phyloP scores from a whole-genome alignment of 2,888 invertebrate species.

The Ennomos erosarius region DNA sequence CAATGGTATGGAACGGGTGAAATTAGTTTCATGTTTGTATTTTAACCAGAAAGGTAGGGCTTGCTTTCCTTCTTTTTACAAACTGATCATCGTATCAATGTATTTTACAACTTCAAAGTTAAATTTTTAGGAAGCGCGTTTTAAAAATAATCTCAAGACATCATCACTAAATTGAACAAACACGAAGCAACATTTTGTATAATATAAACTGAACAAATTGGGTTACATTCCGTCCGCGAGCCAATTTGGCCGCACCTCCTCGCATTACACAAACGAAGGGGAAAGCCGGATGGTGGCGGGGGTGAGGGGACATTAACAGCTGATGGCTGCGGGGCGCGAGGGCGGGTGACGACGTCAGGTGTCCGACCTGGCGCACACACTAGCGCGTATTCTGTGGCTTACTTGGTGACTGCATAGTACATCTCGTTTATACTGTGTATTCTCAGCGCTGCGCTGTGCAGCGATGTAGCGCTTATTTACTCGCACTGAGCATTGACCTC shows the following conservation, averaged over 20 bases:
- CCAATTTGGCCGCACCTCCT: slow-evolving; percentile 68
- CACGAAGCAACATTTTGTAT: slow-evolving; percentile 26
- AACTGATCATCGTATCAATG: neutral
- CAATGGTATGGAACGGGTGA: neutral
- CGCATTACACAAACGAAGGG: slow-evolving; percentile 85
- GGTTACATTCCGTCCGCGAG: slow-evolving; percentile 46
- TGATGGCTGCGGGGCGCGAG: slow-evolving; percentile 70
- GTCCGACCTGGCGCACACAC: slow-evolving; percentile 62
- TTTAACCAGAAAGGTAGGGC: no score
- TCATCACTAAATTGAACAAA: slow-evolving; percentile 23
- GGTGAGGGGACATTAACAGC: slow-evolving; percentile 79
- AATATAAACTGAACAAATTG: slow-evolving; percentile 31
- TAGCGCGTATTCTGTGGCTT: slow-evolving; percentile 21
- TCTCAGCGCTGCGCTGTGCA: slow-evolving; percentile 56
- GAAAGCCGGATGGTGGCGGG: slow-evolving; percentile 72
- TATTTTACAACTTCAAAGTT: neutral
- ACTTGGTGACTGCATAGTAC: slow-evolving; percentile 1
- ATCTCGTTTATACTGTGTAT: slow-evolving; percentile 13
- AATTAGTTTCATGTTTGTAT: no score
- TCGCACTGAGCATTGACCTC: slow-evolving; percentile 74
- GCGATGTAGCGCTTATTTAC: slow-evolving; percentile 70
- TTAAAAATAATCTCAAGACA: slow-evolving; percentile 12
- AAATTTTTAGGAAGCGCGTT: slow-evolving; percentile 1
- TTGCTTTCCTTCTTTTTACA: neutral
- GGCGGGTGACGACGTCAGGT: slow-evolving; percentile 73